Base-by-base conservation (phyloP, 2,888 invertebrate species). In the Pachycephus smyrnensis region DNA sequence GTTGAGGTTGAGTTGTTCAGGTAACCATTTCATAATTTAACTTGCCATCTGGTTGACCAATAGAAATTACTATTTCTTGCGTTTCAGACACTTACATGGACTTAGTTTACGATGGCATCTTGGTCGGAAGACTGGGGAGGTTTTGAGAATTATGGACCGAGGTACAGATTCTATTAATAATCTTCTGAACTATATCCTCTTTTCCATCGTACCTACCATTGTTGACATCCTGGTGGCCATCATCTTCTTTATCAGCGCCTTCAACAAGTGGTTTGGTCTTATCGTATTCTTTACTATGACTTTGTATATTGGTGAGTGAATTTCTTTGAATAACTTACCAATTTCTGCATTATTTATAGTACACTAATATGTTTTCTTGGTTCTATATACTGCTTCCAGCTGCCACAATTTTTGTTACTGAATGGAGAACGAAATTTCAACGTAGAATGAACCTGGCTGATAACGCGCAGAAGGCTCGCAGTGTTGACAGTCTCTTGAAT, bases 131-230 rank as follows among this genome's bases (percentile, higher is more conserved):
- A 99, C 99, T 0, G 99, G 99, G 2, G 99, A 99, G 93, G 98
- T 99, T 0, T 93, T 99, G 2, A 93, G 98, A 68, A 96, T 99
- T 0, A 98, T 99, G 97, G 99, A 99, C 92, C 94, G 99, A 81
- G 99, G 99, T 83, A 99, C 99, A 0, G 98, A 97, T 86, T 98
- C 98, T 77, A 98, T 99, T 85, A 98, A 98, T 92, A 98, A 96
- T 91, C 93, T 99, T 12, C 94, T 99, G 1, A 98, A 96, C 87
- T 98, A 96, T 89, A 96, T 99, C 75, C 92, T 99, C 71, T 99
- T 99, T 92, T 97, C 97, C 73, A 99, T 99, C 84, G 90, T 96
- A 0, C 99, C 99, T 0, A 99, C 99, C 0, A 94, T 99, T 79
- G 92, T 97, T 23, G 99, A 99, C 90, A 98, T 99, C 80, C 74